Percentiles rank a stretch among this genome's conserved stretches.
Conservation (phyloP, 2,888 invertebrate genomes). For the Cacoxenus indagator region DNA sequence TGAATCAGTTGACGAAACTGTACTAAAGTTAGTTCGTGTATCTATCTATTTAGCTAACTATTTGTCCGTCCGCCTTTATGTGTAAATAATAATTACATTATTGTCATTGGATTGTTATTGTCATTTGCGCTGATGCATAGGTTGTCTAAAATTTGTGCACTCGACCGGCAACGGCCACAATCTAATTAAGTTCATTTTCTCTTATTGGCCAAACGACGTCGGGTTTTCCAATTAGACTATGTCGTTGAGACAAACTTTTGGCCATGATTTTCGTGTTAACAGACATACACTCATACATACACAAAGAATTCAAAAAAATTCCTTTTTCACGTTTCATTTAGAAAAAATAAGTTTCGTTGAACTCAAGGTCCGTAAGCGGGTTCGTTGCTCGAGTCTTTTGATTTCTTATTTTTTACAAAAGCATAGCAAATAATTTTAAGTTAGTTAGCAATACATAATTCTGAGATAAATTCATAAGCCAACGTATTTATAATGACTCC, state of each 20-base stretch:
- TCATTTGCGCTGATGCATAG: neutral
- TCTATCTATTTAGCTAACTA: too few species aligned
- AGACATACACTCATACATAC: neutral
- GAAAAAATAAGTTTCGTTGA: neutral
- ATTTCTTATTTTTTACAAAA: neutral
- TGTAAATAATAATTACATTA: neutral
- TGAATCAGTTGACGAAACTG: too few species aligned
- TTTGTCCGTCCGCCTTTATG: too few species aligned
- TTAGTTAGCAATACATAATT: neutral
- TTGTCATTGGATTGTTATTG: neutral
- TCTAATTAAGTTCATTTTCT: slow-evolving; percentile 16
- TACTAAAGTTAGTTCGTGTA: too few species aligned
- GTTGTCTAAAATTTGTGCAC: slow-evolving; percentile 1
- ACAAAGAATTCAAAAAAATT: neutral
- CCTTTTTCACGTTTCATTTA: neutral
- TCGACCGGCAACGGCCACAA: slow-evolving; percentile 5
- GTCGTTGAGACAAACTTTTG: neutral
- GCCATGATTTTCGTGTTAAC: slow-evolving; percentile 1
- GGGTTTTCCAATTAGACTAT: neutral
- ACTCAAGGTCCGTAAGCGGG: neutral
- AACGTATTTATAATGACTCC: too few species aligned
- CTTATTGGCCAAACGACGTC: slow-evolving; percentile 9
- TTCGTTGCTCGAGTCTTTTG: neutral
- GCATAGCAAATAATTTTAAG: too few species aligned
- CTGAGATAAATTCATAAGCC: neutral